Base-by-base conservation (phyloP, 2,888 invertebrate genomes). In the Dicycla oo region DNA sequence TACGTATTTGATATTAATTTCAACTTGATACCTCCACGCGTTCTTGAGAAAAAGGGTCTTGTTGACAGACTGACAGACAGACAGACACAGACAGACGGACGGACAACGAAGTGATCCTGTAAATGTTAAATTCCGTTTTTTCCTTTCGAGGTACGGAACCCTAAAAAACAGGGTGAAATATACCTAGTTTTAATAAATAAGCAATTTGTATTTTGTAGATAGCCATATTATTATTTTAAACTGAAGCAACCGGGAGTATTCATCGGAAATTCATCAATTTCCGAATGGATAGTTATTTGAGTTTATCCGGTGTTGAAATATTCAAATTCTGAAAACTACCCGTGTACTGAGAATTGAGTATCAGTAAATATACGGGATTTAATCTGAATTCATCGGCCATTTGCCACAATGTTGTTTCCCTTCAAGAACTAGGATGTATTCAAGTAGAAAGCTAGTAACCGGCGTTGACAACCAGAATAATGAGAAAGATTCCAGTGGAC, bases 311-410 rank as follows among this genome's bases (percentile, higher is more conserved):
- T 45, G 34, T n/a, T 61, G 13, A 61, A 56, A 69, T 43, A 77
- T 61, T 77, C 54, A 43, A 68, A 61, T 49, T 69, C 78, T 34
- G 54, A 61, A 49, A 77, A 56, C 49, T 67, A 67, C 47, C 26
- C 23, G 75, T 51, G 47, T 65, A 43, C 26, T 43, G 26, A 49
- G 13, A 61, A 68, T 68, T 43, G 53, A 34, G 56, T 26, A 38
- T 10, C 47, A 13, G n/a, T 56, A 49, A 45, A 53, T 15, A 49
- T 11, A 47, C 43, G 8, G 30, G 23, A 66, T 60, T 73, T 30
- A 53, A 40, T 30, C n/a, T 13, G 34, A 76, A 68, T 40, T n/a
- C 7, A 58, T 51, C 15, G n/a, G 18, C 13, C 38, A 57, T 60
- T 68, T 15, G 15, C 3, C 57, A 65, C 38, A 57, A 57, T 23